Evolutionary conservation across 2,888 invertebrate species (phyloP), one percentile per base, ranked within the genome.

Genomic region (Congeria kusceri): DNA sequence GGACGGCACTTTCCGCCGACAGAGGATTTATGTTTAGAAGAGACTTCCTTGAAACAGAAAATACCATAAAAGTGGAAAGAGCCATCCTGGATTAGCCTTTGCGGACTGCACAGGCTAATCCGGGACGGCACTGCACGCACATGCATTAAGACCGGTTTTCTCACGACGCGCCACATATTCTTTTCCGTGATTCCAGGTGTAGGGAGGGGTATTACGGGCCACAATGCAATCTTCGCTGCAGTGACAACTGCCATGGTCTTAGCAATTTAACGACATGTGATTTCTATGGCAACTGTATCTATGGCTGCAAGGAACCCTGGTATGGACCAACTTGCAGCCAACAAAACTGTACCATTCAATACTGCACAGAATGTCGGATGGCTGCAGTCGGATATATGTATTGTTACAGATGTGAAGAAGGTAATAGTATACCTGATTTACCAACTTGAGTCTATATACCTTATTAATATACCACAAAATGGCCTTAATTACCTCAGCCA

Each of bases 201-300:
- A 5, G 18, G 15, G 56, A 58, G 9, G 65, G 76, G 27, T 28
- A 65, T 11, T 81, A 74, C 71, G 80, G 80, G 32, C 71, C 66
- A 3, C 18, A 70, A 9, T 81, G 80, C 70, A 74, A 77, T 49
- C 28, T 67, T 9, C 23, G 13, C 3, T 81, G 80, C 44, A 66
- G 64, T 57, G 32, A 47, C 0, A 74, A 77, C 53, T 81, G 80
- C 53, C 47, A 56, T 5, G 62, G 67, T 7, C 9, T 49, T 32
- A 44, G 53, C 20, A 62, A 28, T 27, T 11, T 9, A 4, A 66
- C 65, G 18, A 67, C 74, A 15, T 86, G 86, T 71, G 83, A 84
- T 63, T 56, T 56, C 25, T 61, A 65, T 68, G 86, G 86, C 20
- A 73, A 80, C 61, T 86, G 86, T 68, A 44, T 83, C 23, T 86